Evolutionary conservation across 2,113 vertebrate species (phyloP), one percentile per base, ranked within the genome.

Genomic region (Odocoileus virginianus): DNA sequence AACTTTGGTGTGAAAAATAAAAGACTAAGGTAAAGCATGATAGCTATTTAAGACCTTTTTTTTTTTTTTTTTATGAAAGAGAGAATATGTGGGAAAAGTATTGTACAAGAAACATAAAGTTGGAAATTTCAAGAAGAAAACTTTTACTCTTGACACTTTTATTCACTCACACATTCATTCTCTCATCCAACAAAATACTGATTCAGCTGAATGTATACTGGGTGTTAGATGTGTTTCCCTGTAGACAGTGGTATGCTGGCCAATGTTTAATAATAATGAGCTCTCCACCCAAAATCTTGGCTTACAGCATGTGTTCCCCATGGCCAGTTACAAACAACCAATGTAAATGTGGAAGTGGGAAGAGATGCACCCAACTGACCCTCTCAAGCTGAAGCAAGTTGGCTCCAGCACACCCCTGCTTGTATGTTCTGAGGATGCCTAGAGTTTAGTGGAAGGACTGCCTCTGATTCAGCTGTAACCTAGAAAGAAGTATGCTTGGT

Each of bases 11-110:
- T 52, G 40, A 95, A 86, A 96, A 79, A 47, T 3, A 74, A 79
- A 78, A 95, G 74, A 60, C 5, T 30, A 40, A n/a, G 4, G 78
- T 16, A 74, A 78, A 84, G n/a, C 10, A 23, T 19, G 6, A n/a
- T 27, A 84, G n/a, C 19, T 92, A 10, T 71, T 89, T 79, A 71
- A n/a, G n/a, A 71, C 9, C 64, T 14, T 86, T 91, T 84, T 93
- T 40, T 40, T 93, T 40, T 40, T 40, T 43, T 55, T 88, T 97
- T 96, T 47, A 45, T 74, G 60, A 78, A 93, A 86, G 54, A 93
- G 8, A n/a, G 7, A 64, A 17, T 25, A 83, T 71, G 52, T 55
- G 40, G 50, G 30, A 16, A 82, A n/a, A 30, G 4, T 67, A 50
- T 55, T 19, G 45, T 91, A 43, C 6, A 19, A 58, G 60, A 84